phyloP scores from a whole-genome alignment of 2,797 vertebrate genomes.

The Poeciliopsis turneri region DNA sequence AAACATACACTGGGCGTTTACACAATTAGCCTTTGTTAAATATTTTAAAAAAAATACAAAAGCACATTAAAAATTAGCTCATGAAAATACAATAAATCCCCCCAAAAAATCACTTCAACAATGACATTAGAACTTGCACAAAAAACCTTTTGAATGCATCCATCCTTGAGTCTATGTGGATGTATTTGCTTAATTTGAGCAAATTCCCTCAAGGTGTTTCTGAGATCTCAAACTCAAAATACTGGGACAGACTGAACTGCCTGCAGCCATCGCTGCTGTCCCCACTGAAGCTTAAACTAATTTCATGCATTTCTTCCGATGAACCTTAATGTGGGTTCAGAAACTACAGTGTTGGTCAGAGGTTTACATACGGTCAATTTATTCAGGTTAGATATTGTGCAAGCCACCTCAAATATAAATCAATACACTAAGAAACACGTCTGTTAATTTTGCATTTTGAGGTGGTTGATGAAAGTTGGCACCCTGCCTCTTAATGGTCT shows the following conservation, averaged over 20 bases:
- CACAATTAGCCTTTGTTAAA: neutral
- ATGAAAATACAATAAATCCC: neutral
- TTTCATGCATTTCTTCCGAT: slow-evolving; percentile 14
- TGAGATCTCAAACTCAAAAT: neutral
- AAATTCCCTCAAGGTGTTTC: neutral
- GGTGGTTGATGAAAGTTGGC: neutral
- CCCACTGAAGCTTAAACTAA: slow-evolving; percentile 5
- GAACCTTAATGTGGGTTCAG: slow-evolving; percentile 7
- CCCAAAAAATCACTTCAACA: neutral
- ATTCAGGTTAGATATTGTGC: neutral
- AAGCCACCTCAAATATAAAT: neutral
- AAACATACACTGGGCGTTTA: neutral
- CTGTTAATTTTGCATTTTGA: neutral
- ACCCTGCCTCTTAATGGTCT: neutral
- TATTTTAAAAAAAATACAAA: neutral
- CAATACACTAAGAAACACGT: neutral
- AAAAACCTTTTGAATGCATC: neutral
- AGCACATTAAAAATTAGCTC: neutral
- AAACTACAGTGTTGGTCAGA: neutral
- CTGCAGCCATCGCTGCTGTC: slow-evolving; percentile 4
- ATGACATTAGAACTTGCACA: neutral
- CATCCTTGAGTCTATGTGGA: neutral
- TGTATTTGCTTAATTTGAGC: neutral
- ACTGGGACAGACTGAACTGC: slow-evolving; percentile 4
- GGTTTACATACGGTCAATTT: neutral